Percentiles rank a stretch among this genome's conserved stretches.
These are phyloP conservation scores for Chelonoidis abingdonii DNA, from an alignment of 2,113 vertebrate genomes.

Conservation along the genomic window DNA sequence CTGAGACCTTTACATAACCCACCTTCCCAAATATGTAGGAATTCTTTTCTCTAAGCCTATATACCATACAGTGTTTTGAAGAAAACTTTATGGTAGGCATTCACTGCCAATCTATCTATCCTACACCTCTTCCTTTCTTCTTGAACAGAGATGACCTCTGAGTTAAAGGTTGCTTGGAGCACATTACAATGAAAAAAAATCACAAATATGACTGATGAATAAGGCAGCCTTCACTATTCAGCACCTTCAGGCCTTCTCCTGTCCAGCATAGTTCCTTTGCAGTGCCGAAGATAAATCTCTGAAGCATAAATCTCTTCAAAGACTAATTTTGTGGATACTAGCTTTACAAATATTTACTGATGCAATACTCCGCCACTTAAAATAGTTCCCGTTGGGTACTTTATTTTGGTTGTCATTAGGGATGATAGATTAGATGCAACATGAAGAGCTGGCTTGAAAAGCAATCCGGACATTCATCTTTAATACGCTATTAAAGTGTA, in stretches of 20 bases:
- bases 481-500: not conserved
- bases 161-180: not conserved
- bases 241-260: constrained; percentile 1
- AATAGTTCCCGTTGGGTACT: not conserved
- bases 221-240: not conserved
- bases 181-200: not conserved
- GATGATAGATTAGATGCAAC: not conserved
- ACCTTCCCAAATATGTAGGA: not conserved
- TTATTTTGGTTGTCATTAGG: not conserved
- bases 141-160: not conserved
- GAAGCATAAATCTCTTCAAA: not conserved
- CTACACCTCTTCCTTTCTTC: not conserved
- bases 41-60: not conserved
- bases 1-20: not conserved
- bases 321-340: not conserved
- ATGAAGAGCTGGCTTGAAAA: not conserved
- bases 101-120: not conserved
- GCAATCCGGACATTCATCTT: not conserved
- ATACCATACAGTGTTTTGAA: not conserved
- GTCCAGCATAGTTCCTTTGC: not conserved
- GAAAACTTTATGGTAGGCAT: not conserved
- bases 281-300: not conserved
- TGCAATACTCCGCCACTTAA: not conserved
- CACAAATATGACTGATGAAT: constrained; percentile 25
- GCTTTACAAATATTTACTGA: not conserved